Evolutionary conservation across 2,888 invertebrate species (phyloP).

Genomic region (Cheilosia vernalis): DNA sequence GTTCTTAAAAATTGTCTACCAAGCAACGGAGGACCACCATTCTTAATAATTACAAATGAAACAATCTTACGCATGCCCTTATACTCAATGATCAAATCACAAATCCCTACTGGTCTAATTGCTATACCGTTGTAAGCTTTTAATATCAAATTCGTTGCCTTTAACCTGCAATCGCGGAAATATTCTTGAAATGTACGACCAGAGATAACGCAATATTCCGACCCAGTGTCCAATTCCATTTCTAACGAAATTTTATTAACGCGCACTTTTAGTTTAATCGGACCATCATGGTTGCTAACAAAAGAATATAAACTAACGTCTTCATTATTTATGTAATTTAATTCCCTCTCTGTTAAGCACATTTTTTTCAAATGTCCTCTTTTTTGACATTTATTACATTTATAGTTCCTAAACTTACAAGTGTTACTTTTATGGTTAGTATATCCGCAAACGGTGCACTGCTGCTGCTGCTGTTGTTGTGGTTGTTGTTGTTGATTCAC

Average conservation of each 20-base stretch:
- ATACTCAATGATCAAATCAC: too few species aligned
- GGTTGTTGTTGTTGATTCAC: not conserved
- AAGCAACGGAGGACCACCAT: too few species aligned
- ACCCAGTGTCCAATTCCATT: conserved; percentile 63
- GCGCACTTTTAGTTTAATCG: conserved; percentile 26
- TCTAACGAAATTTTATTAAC: conserved; percentile 32
- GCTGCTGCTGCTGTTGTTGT: conserved; percentile 21
- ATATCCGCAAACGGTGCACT: conserved; percentile 58
- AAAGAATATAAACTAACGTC: conserved; percentile 37
- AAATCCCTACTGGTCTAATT: too few species aligned
- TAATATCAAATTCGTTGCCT: too few species aligned
- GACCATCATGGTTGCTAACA: conserved; percentile 15
- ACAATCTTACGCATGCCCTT: too few species aligned
- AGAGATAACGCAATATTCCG: conserved; percentile 54
- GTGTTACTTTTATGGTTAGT: conserved; percentile 41
- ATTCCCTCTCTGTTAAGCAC: conserved; percentile 35
- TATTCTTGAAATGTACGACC: conserved; percentile 18
- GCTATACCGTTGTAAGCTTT: too few species aligned
- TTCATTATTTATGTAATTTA: conserved; percentile 42
- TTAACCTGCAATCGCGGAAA: conserved; percentile 62
- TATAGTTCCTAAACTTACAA: conserved; percentile 66
- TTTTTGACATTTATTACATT: conserved; percentile 65
- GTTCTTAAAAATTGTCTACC: too few species aligned
- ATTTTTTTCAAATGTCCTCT: conserved; percentile 68
- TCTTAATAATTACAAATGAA: too few species aligned